phyloP scores from a whole-genome alignment of 2,797 vertebrate genomes.

The Enteromius treurensis region DNA sequence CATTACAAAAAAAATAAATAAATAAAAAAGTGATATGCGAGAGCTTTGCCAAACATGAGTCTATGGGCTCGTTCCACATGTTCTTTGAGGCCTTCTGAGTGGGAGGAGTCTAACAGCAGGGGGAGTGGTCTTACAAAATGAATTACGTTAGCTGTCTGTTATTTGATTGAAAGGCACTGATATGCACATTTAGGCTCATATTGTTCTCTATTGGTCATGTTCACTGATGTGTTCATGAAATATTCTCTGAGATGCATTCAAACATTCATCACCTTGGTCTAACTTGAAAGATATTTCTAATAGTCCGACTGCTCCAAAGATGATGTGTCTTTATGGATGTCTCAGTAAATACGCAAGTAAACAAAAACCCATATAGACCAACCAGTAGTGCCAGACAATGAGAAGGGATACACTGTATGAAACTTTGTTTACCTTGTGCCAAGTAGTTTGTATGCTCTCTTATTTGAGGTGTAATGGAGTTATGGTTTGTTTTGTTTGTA shows the following conservation, averaged over 20 bases:
- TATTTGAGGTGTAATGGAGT: conserved; percentile 23
- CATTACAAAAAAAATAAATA: background rate
- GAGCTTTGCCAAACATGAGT: conserved; percentile 27
- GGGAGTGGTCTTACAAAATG: conserved; percentile 11
- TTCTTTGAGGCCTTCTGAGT: conserved; percentile 33
- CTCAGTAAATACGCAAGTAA: background rate
- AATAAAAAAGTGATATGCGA: background rate
- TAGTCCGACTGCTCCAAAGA: background rate
- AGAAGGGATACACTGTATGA: conserved; percentile 34
- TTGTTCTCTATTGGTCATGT: background rate
- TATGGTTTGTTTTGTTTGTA: conserved; percentile 45
- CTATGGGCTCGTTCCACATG: conserved; percentile 15
- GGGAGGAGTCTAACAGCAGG: conserved; percentile 4
- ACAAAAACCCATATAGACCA: background rate
- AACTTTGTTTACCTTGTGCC: conserved; percentile 78
- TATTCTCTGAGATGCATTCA: background rate
- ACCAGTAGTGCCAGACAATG: conserved; percentile 24
- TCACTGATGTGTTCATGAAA: background rate
- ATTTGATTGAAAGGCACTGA: background rate
- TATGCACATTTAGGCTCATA: background rate
- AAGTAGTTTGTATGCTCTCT: conserved; percentile 75
- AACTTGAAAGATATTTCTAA: background rate
- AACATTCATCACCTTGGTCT: background rate
- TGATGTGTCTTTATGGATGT: background rate
- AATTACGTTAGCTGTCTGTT: background rate